These are phyloP conservation scores for Pangasius macronema DNA, from an alignment of 2,797 vertebrate genomes.

Conservation along the genomic window DNA sequence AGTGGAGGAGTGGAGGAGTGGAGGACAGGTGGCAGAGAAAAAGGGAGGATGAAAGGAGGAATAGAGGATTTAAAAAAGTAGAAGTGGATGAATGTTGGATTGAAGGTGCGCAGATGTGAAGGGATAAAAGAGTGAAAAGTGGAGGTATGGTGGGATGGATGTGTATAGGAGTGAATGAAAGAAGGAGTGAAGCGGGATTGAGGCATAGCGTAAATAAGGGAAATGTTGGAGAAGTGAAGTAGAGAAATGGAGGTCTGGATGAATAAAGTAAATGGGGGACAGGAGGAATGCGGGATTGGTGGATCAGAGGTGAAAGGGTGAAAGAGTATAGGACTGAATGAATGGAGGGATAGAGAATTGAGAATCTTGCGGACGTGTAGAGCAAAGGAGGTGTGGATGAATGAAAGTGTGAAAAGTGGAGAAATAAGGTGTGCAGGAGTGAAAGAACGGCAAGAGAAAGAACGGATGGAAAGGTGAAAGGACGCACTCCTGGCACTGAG, in stretches of 20 bases:
- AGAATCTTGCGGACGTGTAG: background rate
- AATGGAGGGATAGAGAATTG: background rate
- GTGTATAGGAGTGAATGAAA: background rate
- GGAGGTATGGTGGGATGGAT: background rate
- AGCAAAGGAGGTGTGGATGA: background rate
- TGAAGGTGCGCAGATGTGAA: too few relatives aligned
- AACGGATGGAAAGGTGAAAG: too few relatives aligned
- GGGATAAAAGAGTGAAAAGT: background rate
- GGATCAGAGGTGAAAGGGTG: background rate
- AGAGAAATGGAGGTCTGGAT: constrained; percentile 45
- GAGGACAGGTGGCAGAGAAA: background rate
- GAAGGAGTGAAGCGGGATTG: background rate
- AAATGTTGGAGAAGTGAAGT: background rate
- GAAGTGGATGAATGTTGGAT: background rate
- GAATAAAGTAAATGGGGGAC: constrained; percentile 34
- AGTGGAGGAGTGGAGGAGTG: background rate
- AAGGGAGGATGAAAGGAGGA: background rate
- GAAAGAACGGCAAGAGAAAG: background rate
- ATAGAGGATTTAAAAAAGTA: background rate
- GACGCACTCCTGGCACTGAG: too few relatives aligned
- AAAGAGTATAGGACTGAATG: constrained; percentile 22
- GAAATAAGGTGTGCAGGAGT: background rate
- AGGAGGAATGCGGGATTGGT: constrained; percentile 7
- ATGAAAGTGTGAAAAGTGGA: background rate
- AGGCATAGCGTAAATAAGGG: background rate